Percentiles rank a stretch among this genome's conserved stretches.
These are phyloP conservation scores for Neomonachus schauinslandi DNA, from an alignment of 2,113 vertebrate genomes.

Conservation along the genomic window DNA sequence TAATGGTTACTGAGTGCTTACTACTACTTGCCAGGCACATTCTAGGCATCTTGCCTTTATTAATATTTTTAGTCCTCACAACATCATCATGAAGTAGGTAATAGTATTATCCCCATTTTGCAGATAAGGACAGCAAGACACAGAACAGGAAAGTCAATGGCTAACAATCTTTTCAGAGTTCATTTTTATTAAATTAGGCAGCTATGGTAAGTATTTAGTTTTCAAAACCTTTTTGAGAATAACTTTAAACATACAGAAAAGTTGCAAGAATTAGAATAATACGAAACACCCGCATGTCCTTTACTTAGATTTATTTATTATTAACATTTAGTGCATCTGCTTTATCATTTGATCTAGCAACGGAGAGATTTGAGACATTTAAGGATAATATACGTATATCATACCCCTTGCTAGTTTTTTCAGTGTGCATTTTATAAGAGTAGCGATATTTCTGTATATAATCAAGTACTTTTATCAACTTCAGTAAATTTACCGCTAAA, in stretches of 20 bases:
- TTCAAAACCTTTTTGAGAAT: not conserved
- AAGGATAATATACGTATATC: not conserved
- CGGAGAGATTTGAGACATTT: not conserved
- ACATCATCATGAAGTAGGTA: not conserved
- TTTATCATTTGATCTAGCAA: not conserved
- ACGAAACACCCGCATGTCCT: not conserved
- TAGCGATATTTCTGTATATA: not conserved
- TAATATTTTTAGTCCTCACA: not conserved
- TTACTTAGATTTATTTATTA: not conserved
- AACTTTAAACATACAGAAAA: not conserved
- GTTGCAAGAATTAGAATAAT: not conserved
- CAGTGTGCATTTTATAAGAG: not conserved
- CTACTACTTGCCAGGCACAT: too few relatives aligned
- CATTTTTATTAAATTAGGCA: not conserved
- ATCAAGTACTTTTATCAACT: not conserved
- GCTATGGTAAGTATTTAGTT: not conserved
- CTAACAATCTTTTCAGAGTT: not conserved
- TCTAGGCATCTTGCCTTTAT: not conserved
- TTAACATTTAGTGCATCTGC: not conserved
- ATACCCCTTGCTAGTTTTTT: not conserved
- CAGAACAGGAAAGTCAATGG: not conserved
- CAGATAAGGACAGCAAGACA: too few relatives aligned
- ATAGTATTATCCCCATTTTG: not conserved
- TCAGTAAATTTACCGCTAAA: not conserved
- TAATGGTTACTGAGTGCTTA: not conserved